Conservation (phyloP, 2,797 vertebrate species). For the Tympanoctomys barrerae region DNA sequence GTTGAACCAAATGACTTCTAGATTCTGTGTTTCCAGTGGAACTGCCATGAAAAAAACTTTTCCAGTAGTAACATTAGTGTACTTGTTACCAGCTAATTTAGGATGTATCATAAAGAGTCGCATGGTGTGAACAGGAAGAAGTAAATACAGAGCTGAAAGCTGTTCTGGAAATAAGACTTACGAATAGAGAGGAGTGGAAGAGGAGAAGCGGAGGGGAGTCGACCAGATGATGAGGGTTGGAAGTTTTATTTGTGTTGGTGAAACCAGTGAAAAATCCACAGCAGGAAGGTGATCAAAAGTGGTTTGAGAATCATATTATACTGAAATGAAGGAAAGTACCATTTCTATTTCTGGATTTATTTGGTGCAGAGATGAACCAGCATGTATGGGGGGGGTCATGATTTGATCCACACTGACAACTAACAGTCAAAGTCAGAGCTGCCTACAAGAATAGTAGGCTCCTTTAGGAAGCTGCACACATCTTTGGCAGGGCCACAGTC, state of each 20-base stretch:
- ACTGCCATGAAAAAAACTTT: not conserved
- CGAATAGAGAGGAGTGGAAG: not conserved
- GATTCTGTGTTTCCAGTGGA: not conserved
- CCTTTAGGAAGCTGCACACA: not conserved
- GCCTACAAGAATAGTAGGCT: not conserved
- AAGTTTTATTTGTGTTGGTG: not conserved
- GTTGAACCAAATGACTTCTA: not conserved
- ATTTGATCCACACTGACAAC: not conserved
- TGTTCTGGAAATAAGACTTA: not conserved
- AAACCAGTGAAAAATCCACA: not conserved
- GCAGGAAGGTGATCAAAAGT: not conserved
- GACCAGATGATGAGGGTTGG: not conserved
- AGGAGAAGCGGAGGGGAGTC: too few relatives aligned
- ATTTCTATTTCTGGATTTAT: not conserved
- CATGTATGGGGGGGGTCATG: too few relatives aligned
- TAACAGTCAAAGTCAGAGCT: not conserved
- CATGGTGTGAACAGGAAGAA: not conserved
- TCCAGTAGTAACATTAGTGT: not conserved
- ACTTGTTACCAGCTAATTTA: not conserved
- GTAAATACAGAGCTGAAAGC: not conserved
- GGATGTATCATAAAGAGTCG: not conserved
- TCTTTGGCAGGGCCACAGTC: not conserved
- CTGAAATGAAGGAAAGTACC: not conserved
- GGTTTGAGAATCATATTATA: not conserved
- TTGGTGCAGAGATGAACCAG: not conserved